A percentile compares a stretch with the other conserved stretches of the same genome.
phyloP scores from a whole-genome alignment of 2,797 vertebrate genomes.

The Okamejei kenojei region DNA sequence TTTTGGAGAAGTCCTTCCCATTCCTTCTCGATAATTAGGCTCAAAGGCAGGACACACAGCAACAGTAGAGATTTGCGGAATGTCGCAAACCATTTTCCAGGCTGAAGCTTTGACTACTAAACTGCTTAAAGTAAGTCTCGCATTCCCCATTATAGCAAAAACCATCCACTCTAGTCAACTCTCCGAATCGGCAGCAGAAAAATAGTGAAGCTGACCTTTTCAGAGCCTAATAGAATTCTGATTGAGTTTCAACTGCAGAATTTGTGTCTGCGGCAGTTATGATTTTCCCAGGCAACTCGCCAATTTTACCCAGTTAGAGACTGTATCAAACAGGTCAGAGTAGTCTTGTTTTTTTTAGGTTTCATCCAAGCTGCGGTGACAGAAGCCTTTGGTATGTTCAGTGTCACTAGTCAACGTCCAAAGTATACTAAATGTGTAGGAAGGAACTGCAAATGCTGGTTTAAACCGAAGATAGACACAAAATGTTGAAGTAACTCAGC shows the following conservation, averaged over 20 bases:
- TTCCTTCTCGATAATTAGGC: not conserved
- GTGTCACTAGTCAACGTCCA: no score
- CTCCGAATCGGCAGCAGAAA: slow-evolving; percentile 8
- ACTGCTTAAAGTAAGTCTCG: not conserved
- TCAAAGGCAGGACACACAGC: not conserved
- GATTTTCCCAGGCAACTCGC: not conserved
- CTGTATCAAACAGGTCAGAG: not conserved
- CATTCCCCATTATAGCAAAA: slow-evolving; percentile 21
- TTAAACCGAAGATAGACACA: no score
- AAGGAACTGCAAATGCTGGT: no score
- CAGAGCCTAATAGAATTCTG: slow-evolving; percentile 1
- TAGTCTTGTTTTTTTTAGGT: not conserved
- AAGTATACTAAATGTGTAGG: no score
- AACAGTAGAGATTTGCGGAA: not conserved
- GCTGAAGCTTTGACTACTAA: not conserved
- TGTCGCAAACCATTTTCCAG: not conserved
- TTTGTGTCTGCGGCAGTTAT: not conserved
- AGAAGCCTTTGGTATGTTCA: not conserved
- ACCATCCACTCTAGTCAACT: not conserved
- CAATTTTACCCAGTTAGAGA: not conserved
- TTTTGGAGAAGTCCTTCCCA: not conserved
- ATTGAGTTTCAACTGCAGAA: not conserved
- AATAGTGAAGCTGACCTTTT: slow-evolving; percentile 12
- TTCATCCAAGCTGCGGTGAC: not conserved
- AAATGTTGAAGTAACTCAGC: no score